Base-by-base conservation (phyloP, 1,140 invertebrate species). In the Drosophila takahashii region DNA sequence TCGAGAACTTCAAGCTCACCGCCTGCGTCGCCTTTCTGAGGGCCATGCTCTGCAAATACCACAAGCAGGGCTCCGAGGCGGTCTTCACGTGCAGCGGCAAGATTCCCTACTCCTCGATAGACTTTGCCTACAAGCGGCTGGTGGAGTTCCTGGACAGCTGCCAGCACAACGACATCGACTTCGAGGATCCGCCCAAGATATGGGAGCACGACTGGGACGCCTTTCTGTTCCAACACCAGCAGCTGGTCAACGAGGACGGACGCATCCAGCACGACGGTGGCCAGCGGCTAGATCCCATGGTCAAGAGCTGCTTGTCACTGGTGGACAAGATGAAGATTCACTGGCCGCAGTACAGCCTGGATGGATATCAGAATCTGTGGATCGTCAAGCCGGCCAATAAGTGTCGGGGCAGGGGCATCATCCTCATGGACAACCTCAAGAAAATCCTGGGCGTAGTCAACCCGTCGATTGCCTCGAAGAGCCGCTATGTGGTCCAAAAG, bases 351-450 rank as follows among this genome's bases (percentile, higher is more conserved):
- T 94, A 96, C 54, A 94, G 96, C 1, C 94, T 97, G 66, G 98
- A 98, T 91, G 97, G 97, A 0, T 93, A 95, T 41, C 94, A 95
- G 59, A 98, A 98, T 92, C 95, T 98, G 54, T 99, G 98, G 98
- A 99, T 99, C 75, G 94, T 98, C 26, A 99, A 99, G 92, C 98
- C 98, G 0, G 97, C 97, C 11, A 98, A 98, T 53, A 97, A 97
- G 92, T 98, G 97, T 70, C 94, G 98, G 3, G 98, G 98, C 0
- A 94, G 97, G 79, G 98, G 98, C 44, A 98, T 99, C 61, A 94
- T 96, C 15, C 93, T 98, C 26, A 95, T 97, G 93, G 96, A 98
- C 90, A 96, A 95, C 86, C 93, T 98, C 10, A 96, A 97, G 70
- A 96, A 97, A 79, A 98, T 99, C 39, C 92, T 97, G 70, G 95